Percentiles rank a stretch among this genome's conserved stretches.
These are phyloP conservation scores for Polymixis lichenea DNA, from an alignment of 2,888 invertebrate genomes.

Conservation along the genomic window DNA sequence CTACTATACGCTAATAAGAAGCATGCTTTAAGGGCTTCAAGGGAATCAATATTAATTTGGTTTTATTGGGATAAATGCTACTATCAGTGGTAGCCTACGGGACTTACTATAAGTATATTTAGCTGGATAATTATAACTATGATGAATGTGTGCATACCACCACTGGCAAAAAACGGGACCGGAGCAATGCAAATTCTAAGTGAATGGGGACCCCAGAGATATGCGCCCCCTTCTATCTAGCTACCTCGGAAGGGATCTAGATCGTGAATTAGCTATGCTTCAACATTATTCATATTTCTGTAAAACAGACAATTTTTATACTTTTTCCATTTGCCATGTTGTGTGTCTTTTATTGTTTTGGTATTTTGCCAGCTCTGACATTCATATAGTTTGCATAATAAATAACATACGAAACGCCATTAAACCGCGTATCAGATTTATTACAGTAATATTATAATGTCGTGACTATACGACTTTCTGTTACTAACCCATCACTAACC, in stretches of 20 bases:
- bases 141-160: neutral
- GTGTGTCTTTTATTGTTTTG: conserved; percentile 25
- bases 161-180: conserved; percentile 13
- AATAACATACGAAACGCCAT: neutral
- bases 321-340: conserved; percentile 5
- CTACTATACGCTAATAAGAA: no score
- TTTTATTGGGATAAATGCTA: neutral
- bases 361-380: conserved; percentile 24
- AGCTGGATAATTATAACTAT: neutral
- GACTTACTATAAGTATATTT: neutral
- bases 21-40: neutral
- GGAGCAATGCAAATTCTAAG: conserved; percentile 32
- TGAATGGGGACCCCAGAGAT: conserved; percentile 32
- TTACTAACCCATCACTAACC: no score
- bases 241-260: conserved; percentile 36
- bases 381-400: conserved; percentile 16
- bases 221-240: conserved; percentile 23
- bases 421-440: neutral
- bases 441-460: neutral
- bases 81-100: no score
- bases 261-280: conserved; percentile 43
- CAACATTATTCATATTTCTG: conserved; percentile 32
- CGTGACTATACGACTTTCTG: no score
- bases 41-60: conserved; percentile 13
- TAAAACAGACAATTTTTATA: conserved; percentile 17